phyloP scores from a whole-genome alignment of 2,113 vertebrate genomes.

The Fregetta grallaria region DNA sequence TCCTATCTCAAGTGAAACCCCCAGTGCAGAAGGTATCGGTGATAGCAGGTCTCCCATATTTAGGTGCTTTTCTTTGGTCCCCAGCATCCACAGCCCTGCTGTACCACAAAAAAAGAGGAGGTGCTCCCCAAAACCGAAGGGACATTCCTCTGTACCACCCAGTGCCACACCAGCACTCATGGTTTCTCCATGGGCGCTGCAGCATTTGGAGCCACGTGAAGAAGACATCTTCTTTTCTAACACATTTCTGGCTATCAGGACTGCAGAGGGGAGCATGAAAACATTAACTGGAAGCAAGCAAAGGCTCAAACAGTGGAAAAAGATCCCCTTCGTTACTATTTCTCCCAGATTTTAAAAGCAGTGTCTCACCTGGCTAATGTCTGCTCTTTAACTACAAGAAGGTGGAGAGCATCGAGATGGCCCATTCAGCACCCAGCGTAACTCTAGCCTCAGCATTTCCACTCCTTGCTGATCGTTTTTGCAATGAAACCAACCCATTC shows the following conservation, averaged over 20 bases:
- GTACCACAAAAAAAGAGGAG: neutral
- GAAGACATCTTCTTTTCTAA: neutral
- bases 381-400: neutral
- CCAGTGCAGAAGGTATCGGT: neutral
- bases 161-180: neutral
- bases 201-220: neutral
- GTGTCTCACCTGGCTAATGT: neutral
- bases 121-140: neutral
- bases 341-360: neutral
- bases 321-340: neutral
- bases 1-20: neutral
- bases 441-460: neutral
- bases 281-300: neutral
- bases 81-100: neutral
- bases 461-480: fast-evolving
- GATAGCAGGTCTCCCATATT: neutral
- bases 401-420: fast-evolving
- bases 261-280: neutral
- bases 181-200: neutral
- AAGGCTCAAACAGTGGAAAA: neutral
- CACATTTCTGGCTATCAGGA: neutral
- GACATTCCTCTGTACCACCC: fast-evolving
- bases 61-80: neutral
- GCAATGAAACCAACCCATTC: neutral
- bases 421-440: fast-evolving